These are phyloP conservation scores for Siderastrea siderea DNA, from an alignment of 92 coral and sea anemone genomes.

Conservation along the genomic window DNA sequence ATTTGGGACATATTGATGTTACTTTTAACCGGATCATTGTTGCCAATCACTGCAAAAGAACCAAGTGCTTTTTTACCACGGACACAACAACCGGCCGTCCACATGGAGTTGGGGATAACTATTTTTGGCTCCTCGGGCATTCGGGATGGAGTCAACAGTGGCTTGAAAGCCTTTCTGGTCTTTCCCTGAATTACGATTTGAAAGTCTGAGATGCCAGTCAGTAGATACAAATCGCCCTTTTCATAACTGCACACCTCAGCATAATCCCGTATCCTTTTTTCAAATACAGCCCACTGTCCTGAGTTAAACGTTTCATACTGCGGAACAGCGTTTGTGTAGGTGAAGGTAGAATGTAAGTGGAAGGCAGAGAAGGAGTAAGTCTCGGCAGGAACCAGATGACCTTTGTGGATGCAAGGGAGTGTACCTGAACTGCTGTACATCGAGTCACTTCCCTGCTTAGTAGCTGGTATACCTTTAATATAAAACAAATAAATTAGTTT, in stretches of 20 bases:
- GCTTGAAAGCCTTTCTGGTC: neutral
- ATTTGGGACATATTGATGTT: no score
- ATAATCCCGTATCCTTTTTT: neutral
- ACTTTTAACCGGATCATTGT: no score
- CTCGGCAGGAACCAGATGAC: slow-evolving; percentile 41
- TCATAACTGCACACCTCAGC: neutral
- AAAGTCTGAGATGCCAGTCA: slow-evolving; percentile 33
- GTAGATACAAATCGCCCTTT: neutral
- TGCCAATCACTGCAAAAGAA: slow-evolving; percentile 28
- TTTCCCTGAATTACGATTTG: neutral
- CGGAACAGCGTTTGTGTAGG: slow-evolving; percentile 50
- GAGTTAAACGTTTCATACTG: slow-evolving; percentile 25
- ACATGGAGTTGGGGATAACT: slow-evolving; percentile 48
- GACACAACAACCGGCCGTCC: slow-evolving; percentile 49
- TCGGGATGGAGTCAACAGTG: neutral
- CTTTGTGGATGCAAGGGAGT: slow-evolving; percentile 6
- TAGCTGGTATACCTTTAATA: neutral
- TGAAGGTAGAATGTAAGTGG: slow-evolving; percentile 19
- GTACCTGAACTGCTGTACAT: neutral
- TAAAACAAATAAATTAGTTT: neutral
- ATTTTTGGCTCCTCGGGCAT: neutral
- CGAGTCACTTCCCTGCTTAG: neutral
- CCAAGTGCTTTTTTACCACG: neutral
- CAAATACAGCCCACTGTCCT: slow-evolving; percentile 19
- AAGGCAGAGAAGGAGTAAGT: slow-evolving; percentile 13